Percentiles rank a stretch among this genome's conserved stretches.
Conservation (phyloP, 2,797 vertebrate genomes). For the Cyclura pinguis region DNA sequence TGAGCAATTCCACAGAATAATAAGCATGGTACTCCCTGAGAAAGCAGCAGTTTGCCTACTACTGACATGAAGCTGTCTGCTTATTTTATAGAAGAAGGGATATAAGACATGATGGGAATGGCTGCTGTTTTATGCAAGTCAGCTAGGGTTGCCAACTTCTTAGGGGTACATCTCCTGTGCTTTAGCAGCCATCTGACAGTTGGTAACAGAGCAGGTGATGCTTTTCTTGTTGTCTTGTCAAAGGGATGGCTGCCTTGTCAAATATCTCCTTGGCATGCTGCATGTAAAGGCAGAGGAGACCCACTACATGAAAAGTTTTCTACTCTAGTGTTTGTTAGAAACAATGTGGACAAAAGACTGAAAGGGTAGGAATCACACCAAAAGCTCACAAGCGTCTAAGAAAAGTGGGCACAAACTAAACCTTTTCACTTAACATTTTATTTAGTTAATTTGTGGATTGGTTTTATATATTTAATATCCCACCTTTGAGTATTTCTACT, state of each 20-base stretch:
- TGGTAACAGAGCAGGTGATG: not conserved
- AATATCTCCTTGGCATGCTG: not conserved
- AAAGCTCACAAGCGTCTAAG: not conserved
- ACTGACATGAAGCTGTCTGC: not conserved
- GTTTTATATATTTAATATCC: not conserved
- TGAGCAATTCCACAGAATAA: not conserved
- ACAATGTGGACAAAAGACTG: not conserved
- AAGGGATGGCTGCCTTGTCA: not conserved
- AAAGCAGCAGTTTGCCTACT: not conserved
- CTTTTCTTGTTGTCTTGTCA: not conserved
- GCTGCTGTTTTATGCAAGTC: not conserved
- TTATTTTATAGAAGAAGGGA: not conserved
- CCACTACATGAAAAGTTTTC: not conserved
- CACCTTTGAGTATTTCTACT: not conserved
- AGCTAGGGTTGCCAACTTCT: not conserved
- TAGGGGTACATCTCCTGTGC: not conserved
- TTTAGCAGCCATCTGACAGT: not conserved
- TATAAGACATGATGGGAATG: not conserved
- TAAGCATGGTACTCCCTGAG: not conserved
- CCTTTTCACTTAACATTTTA: not conserved
- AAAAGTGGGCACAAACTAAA: not conserved
- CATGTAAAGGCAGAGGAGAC: not conserved
- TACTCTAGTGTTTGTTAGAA: not conserved
- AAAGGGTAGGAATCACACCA: not conserved
- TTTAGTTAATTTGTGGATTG: not conserved